Evolutionary conservation across 1,140 invertebrate genomes (phyloP).

Genomic region (Periplaneta americana): DNA sequence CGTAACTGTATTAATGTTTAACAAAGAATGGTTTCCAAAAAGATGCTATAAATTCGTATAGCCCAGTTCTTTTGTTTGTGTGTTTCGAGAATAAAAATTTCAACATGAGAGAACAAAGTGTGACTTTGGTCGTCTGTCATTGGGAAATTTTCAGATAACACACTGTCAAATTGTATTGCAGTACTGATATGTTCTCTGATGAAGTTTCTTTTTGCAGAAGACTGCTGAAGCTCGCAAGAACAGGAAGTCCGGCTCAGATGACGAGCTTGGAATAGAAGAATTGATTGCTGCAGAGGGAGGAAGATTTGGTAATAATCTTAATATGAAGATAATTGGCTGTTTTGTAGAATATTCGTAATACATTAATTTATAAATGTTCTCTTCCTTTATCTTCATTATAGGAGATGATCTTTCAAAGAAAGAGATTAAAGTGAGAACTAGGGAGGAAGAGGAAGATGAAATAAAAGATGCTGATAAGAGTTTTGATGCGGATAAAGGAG

Average conservation of each 20-base stretch:
- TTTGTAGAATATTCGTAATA: not conserved
- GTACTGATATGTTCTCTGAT: no score
- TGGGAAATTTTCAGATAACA: no score
- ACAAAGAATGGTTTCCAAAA: no score
- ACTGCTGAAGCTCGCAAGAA: constrained; percentile 10
- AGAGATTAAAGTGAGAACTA: constrained; percentile 14
- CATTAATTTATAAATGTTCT: constrained; percentile 1
- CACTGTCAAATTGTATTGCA: no score
- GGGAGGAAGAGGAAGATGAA: constrained; percentile 18
- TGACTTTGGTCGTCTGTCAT: no score
- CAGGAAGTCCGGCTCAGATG: constrained; percentile 10
- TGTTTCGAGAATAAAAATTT: no score
- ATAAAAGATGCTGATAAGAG: constrained; percentile 11
- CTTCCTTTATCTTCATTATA: not conserved
- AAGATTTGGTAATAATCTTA: not conserved
- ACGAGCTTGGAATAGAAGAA: constrained; percentile 15
- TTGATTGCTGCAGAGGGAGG: constrained; percentile 5
- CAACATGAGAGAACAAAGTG: no score
- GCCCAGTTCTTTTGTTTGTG: no score
- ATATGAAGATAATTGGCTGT: not conserved
- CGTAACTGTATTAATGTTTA: no score
- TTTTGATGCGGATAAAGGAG: constrained; percentile 17
- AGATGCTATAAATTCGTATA: no score
- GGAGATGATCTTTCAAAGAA: constrained; percentile 15
- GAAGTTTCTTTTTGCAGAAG: constrained; percentile 5